Evolutionary conservation across 2,797 vertebrate genomes (phyloP).

Genomic region (Champsocephalus gunnari): DNA sequence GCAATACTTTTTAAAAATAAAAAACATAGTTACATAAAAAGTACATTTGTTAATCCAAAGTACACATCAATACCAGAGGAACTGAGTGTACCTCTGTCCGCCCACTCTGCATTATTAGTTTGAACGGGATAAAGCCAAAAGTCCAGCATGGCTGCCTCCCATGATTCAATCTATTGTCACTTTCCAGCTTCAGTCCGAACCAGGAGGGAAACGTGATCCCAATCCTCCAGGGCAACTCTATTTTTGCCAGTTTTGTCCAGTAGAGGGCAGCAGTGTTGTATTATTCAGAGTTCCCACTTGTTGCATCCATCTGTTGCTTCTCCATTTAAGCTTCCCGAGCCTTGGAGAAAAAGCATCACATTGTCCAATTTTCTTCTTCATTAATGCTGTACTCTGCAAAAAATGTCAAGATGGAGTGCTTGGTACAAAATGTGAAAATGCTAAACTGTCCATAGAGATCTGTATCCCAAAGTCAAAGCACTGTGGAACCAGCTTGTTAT

Average conservation of each 20-base stretch:
- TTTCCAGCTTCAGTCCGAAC: slow-evolving; percentile 48
- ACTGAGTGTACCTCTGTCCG: not conserved
- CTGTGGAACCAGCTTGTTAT: slow-evolving; percentile 13
- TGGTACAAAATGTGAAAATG: slow-evolving; percentile 28
- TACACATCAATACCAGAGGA: slow-evolving; percentile 29
- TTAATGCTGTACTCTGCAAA: slow-evolving; percentile 23
- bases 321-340: slow-evolving; percentile 63
- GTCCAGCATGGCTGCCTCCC: slow-evolving; percentile 55
- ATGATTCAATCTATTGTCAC: slow-evolving; percentile 33
- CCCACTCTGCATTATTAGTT: slow-evolving; percentile 40
- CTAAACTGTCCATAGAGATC: slow-evolving; percentile 31
- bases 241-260: slow-evolving; percentile 61
- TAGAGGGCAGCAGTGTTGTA: slow-evolving; percentile 71
- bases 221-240: slow-evolving; percentile 2
- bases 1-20: slow-evolving; percentile 51
- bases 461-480: slow-evolving; percentile 18
- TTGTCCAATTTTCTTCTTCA: slow-evolving; percentile 24
- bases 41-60: slow-evolving; percentile 54
- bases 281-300: slow-evolving; percentile 42
- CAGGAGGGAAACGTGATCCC: slow-evolving; percentile 17
- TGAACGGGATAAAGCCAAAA: slow-evolving; percentile 54
- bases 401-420: slow-evolving; percentile 11
- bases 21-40: slow-evolving; percentile 57
- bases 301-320: slow-evolving; percentile 43
- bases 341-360: slow-evolving; percentile 37